Evolutionary conservation across 2,797 vertebrate genomes (phyloP), one percentile per base, ranked within the genome.

Genomic region (Enteromius treurensis): DNA sequence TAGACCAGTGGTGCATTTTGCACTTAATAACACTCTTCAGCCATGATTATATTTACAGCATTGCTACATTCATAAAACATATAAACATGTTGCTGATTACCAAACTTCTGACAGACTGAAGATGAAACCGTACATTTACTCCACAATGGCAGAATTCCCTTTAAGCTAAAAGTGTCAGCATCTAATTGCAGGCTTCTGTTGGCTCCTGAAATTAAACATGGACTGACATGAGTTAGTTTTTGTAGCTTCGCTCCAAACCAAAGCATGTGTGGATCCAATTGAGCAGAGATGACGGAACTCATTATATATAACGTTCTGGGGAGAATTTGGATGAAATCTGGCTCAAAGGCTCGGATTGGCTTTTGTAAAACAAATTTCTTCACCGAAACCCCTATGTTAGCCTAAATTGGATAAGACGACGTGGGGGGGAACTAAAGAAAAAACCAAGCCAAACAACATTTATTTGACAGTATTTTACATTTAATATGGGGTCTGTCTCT

Each of bases 171-270:
- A 51, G 26, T 23, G 60, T 78, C 42, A 51, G 26, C 32, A 32
- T 78, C 2, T 65, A 34, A 78, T 34, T n/a, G 76, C 19, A n/a
- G 60, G 45, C 40, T 49, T 79, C 29, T 79, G 77, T 51, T 34
- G 42, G 45, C 19, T 51, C 23, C 42, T 53, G 29, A 67, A 67
- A 51, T 67, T 79, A 6, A 67, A 67, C 45, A 51, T 51, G 62
- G 45, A 34, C 21, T 37, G 62, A 67, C 29, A 67, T 11, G 7
- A 67, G 14, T 77, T 13, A 7, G 37, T 79, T 14, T 68, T 23
- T 19, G 45, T 67, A 79, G 77, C 60, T 37, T 34, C n/a, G 13
- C 45, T 79, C 29, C 29, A 51, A 51, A 79, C 21, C 21, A 68
- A 79, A 67, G 29, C 13, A 3, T 65, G 76, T 65, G 37, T 45